phyloP scores from a whole-genome alignment of 2,888 invertebrate genomes.

The Melolontha melolontha region DNA sequence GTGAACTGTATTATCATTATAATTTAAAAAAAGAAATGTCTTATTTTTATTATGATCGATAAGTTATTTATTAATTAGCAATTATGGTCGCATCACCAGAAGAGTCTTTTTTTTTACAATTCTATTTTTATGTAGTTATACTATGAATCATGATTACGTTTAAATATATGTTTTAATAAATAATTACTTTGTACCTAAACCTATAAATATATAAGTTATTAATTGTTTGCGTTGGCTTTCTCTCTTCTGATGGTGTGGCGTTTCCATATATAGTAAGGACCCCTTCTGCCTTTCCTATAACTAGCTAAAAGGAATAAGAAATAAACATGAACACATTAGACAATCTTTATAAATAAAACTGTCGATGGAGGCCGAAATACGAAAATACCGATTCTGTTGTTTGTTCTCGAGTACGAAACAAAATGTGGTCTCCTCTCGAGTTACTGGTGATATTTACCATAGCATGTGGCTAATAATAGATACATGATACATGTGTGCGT shows the following conservation, averaged over 20 bases:
- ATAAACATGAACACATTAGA: conserved; percentile 1
- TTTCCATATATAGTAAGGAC: conserved; percentile 29
- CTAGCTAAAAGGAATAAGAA: neutral
- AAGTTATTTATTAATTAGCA: conserved; percentile 25
- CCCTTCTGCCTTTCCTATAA: conserved; percentile 16
- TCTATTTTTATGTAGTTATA: conserved; percentile 37
- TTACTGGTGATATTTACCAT: conserved; percentile 31
- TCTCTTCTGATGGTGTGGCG: conserved; percentile 31
- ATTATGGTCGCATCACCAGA: conserved; percentile 36
- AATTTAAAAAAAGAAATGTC: conserved; percentile 38
- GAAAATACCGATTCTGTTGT: conserved; percentile 5
- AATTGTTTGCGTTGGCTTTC: conserved; percentile 20
- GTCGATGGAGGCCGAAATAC: conserved; percentile 15
- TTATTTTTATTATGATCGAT: conserved; percentile 28
- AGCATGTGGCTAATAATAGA: conserved; percentile 37
- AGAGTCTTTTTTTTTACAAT: conserved; percentile 37
- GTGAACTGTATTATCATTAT: conserved; percentile 45
- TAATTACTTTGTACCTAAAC: conserved; percentile 32
- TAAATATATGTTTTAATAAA: conserved; percentile 32
- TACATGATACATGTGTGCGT: conserved; percentile 12
- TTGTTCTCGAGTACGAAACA: conserved; percentile 24
- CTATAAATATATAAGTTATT: conserved; percentile 36
- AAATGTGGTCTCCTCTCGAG: conserved; percentile 26
- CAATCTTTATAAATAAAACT: conserved; percentile 33
- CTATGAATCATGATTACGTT: conserved; percentile 26